These are phyloP conservation scores for Helogale parvula DNA, from an alignment of 2,113 vertebrate species.

Conservation along the genomic window DNA sequence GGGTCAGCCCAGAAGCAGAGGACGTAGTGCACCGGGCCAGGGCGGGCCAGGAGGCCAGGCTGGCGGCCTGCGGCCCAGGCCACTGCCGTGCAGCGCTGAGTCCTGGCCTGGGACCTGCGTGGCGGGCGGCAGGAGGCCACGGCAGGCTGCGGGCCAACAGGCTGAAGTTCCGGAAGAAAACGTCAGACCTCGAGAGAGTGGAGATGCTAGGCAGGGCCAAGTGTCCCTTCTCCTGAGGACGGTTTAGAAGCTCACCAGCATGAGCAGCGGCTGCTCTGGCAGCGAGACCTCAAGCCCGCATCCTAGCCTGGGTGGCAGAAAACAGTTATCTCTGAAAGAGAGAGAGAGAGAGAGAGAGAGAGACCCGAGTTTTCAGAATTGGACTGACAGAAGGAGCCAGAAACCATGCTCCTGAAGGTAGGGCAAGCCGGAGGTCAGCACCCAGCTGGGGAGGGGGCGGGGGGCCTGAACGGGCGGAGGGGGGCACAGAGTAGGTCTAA, in stretches of 20 bases:
- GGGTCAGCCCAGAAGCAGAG: background rate
- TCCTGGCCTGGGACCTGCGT: background rate
- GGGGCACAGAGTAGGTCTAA: accelerated
- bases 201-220: background rate
- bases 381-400: background rate
- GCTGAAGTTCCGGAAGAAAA: background rate
- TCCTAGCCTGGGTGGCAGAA: background rate
- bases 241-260: background rate
- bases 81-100: accelerated
- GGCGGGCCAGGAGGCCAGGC: background rate
- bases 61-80: background rate
- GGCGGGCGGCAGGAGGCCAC: background rate
- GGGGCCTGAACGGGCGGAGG: accelerated
- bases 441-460: accelerated
- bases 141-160: background rate
- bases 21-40: background rate
- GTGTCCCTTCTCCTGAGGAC: background rate
- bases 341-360: background rate
- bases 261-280: background rate
- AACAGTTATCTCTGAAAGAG: background rate
- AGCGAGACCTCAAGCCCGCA: background rate
- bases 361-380: background rate
- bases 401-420: background rate
- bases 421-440: background rate
- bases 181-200: accelerated